A percentile compares a stretch with the other conserved stretches of the same genome.
Evolutionary conservation across 2,888 invertebrate genomes (phyloP).

Genomic region (Rhyacophila evoluta): DNA sequence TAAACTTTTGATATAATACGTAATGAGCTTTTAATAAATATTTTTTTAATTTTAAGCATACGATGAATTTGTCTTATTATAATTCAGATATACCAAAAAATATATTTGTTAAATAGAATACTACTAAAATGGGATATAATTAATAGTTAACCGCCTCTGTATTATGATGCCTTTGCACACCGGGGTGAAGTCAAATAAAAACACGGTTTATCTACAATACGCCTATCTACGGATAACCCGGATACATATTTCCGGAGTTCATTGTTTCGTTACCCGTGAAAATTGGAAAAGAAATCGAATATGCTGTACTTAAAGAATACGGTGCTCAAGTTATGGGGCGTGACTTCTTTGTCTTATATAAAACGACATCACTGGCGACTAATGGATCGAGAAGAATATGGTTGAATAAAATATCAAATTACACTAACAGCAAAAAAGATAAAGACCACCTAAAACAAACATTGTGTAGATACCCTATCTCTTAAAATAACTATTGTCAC

Average conservation of each 20-base stretch:
- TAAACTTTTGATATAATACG: too few species aligned
- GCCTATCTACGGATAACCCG: background rate
- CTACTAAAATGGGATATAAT: too few species aligned
- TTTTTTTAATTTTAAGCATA: too few species aligned
- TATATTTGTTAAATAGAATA: too few species aligned
- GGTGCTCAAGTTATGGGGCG: constrained; percentile 10
- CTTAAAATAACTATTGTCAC: too few species aligned
- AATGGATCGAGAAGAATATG: background rate
- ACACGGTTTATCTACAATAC: constrained; percentile 16
- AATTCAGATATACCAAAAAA: too few species aligned
- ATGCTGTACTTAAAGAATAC: constrained; percentile 13
- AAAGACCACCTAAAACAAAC: too few species aligned
- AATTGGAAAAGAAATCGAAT: constrained; percentile 47
- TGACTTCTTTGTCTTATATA: background rate
- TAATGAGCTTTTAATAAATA: too few species aligned
- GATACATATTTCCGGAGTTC: constrained; percentile 28
- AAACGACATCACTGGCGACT: background rate
- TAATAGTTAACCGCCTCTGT: background rate
- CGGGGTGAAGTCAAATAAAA: constrained; percentile 31
- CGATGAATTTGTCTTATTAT: too few species aligned
- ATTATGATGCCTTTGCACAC: background rate
- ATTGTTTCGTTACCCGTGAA: constrained; percentile 44
- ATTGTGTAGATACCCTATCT: too few species aligned
- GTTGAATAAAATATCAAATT: background rate
- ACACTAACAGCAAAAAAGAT: background rate